A percentile compares a stretch with the other conserved stretches of the same genome.
Conservation (phyloP, 2,797 vertebrate species). For the Rhabdomys pumilio region DNA sequence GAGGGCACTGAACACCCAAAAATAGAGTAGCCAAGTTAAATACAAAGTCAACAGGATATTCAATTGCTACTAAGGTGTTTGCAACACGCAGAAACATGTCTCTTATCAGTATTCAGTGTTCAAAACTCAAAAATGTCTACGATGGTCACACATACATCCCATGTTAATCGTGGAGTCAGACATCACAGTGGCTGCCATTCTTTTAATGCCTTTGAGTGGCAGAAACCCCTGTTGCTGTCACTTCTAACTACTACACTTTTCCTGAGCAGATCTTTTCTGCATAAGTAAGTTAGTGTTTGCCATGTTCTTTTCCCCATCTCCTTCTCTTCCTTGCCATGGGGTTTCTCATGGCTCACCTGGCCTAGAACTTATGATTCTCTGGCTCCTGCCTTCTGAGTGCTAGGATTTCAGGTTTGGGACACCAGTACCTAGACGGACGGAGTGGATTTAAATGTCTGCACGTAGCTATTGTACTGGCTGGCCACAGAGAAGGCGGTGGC, state of each 20-base stretch:
- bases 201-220: neutral
- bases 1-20: neutral
- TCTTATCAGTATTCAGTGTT: neutral
- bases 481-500: neutral
- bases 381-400: neutral
- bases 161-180: neutral
- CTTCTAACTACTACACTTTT: neutral
- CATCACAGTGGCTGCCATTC: neutral
- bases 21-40: neutral
- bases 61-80: neutral
- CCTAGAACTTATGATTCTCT: neutral
- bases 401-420: neutral
- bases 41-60: neutral
- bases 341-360: neutral
- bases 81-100: neutral
- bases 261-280: neutral
- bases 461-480: neutral
- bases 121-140: neutral
- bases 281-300: neutral
- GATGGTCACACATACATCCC: neutral
- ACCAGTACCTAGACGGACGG: neutral
- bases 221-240: neutral
- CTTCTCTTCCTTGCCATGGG: neutral
- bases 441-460: neutral
- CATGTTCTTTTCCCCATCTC: neutral